Evolutionary conservation across 1,140 invertebrate genomes (phyloP).

Genomic region (Cecropterus lyciades): DNA sequence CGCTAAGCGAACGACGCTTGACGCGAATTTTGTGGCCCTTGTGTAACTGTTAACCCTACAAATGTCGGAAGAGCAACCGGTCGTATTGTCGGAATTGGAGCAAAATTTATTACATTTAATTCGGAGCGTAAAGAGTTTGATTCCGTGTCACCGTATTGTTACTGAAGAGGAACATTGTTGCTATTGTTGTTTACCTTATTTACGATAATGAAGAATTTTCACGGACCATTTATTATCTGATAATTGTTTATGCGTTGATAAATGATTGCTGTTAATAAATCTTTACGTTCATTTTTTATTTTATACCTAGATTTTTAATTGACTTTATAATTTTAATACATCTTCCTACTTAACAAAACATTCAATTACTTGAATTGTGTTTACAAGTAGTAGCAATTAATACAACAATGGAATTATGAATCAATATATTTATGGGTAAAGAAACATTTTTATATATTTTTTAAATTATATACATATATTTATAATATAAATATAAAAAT

Average conservation of each 20-base stretch:
- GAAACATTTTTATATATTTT: too few relatives aligned
- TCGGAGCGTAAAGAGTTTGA: conserved; percentile 48
- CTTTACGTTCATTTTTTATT: not conserved
- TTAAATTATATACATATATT: too few relatives aligned
- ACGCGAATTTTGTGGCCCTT: too few relatives aligned
- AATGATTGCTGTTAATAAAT: conserved; percentile 29
- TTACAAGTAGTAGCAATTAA: too few relatives aligned
- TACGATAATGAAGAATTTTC: conserved; percentile 58
- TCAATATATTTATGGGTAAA: too few relatives aligned
- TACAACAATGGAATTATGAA: too few relatives aligned
- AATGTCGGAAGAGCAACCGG: conserved; percentile 12
- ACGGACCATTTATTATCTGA: conserved; percentile 51
- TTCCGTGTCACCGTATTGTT: conserved; percentile 47
- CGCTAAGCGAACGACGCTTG: too few relatives aligned
- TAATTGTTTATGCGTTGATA: conserved; percentile 40
- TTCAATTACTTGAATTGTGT: too few relatives aligned
- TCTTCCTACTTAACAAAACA: too few relatives aligned
- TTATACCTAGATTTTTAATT: too few relatives aligned
- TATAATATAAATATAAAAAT: too few relatives aligned
- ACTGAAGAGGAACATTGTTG: conserved; percentile 44
- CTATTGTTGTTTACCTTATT: conserved; percentile 49
- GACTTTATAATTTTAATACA: too few relatives aligned
- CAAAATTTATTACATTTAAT: conserved; percentile 55
- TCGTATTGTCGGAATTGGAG: conserved; percentile 39
- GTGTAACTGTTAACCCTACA: conserved; percentile 16